Base-by-base conservation (phyloP, 2,888 invertebrate species). In the Lymantria monacha region DNA sequence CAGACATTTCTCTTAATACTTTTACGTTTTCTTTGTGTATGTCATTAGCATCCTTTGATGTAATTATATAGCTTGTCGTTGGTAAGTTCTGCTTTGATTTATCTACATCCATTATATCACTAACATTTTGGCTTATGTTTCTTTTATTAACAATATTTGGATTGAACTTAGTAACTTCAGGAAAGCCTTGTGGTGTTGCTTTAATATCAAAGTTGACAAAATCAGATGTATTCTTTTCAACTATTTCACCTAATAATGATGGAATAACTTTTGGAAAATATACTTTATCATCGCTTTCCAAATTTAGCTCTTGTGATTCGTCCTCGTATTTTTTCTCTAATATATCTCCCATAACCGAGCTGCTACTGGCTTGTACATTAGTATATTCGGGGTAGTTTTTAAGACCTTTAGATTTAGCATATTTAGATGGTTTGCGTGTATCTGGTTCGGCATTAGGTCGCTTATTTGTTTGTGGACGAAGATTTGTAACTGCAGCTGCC, bases 11-110 rank as follows among this genome's bases (percentile, higher is more conserved):
- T 40, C 89, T 87, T 10, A 98, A 74, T 51, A 93, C 83, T 62
- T 92, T 84, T 0, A 95, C 43, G 83, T 97, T 98, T 81, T 96
- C 95, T 59, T 87, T 80, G 70, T 98, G 97, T 53, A 97, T 95
- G 66, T 92, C 85, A 41, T 74, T 72, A 0, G 92, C 92, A 48
- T 93, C 92, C 44, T 83, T 62, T 0, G 87, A 84, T 30, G 92
- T 85, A 37, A 93, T 57, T 10, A 93, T 84, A 52, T 77, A 92
- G 69, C 93, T 93, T 67, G 86, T 79, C n/a, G 63, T 44, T 42
- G 79, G 79, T 7, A 88, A 53, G 56, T 80, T 83, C 48, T 58
- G 64, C 15, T 54, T 60, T 40, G 55, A 44, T 22, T 31, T 40
- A 65, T 85, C 82, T 44, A 81, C 47, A 70, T 87, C 82, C 83